Percentiles rank a stretch among this genome's conserved stretches.
phyloP scores from a whole-genome alignment of 2,797 vertebrate species.

The Gadopsis marmoratus region DNA sequence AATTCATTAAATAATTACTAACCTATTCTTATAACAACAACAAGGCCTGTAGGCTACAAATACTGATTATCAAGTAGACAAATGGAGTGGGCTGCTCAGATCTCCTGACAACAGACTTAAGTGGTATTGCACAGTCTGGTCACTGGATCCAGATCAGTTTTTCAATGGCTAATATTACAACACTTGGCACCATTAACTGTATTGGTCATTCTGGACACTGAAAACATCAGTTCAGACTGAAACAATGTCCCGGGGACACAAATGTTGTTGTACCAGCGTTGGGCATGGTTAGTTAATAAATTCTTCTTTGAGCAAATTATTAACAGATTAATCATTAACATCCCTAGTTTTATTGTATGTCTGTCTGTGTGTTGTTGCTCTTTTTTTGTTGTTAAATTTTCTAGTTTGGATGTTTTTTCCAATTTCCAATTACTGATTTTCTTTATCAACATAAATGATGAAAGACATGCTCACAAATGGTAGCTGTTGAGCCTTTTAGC shows the following conservation, averaged over 20 bases:
- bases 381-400: not conserved
- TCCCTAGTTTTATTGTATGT: not conserved
- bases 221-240: not conserved
- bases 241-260: not conserved
- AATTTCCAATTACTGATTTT: not conserved
- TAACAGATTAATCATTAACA: not conserved
- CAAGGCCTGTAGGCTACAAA: not conserved
- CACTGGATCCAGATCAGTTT: not conserved
- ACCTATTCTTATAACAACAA: not conserved
- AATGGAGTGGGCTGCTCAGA: not conserved
- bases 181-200: too few relatives aligned
- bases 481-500: slow-evolving; percentile 14
- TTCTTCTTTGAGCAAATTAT: not conserved
- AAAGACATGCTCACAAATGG: slow-evolving; percentile 16
- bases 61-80: not conserved
- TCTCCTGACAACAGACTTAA: not conserved
- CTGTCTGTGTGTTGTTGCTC: not conserved
- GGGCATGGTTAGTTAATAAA: not conserved
- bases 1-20: not conserved
- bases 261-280: not conserved
- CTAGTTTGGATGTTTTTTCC: not conserved
- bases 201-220: not conserved
- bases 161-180: too few relatives aligned
- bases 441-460: slow-evolving; percentile 20
- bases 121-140: not conserved